A percentile compares a stretch with the other conserved stretches of the same genome.
These are phyloP conservation scores for Barbus barbus DNA, from an alignment of 2,113 vertebrate genomes.

Conservation along the genomic window DNA sequence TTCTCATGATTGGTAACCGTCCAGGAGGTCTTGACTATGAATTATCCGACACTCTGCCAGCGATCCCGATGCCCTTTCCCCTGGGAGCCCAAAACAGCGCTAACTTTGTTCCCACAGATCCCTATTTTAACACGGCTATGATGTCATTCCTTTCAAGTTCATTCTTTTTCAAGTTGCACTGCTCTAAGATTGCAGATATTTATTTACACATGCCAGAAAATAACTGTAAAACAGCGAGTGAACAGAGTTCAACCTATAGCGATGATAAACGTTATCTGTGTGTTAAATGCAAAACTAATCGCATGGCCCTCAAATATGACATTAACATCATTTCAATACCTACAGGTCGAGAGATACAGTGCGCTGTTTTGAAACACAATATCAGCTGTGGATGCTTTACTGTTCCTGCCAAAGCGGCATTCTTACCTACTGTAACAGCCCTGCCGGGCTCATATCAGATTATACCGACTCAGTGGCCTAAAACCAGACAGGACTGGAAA, in stretches of 20 bases:
- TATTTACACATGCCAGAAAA: not conserved
- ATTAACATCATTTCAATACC: conserved; percentile 11
- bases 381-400: conserved; percentile 27
- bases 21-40: conserved; percentile 9
- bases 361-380: conserved; percentile 52
- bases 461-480: conserved; percentile 33
- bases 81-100: not conserved
- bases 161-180: not conserved
- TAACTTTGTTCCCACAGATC: not conserved
- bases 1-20: not conserved
- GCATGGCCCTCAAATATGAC: not conserved
- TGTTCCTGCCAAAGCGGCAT: not conserved
- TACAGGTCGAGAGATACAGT: not conserved
- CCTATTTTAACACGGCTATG: conserved; percentile 1
- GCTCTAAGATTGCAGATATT: not conserved
- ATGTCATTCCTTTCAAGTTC: not conserved
- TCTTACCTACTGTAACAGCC: conserved; percentile 30
- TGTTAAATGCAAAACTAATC: not conserved
- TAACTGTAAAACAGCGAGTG: not conserved
- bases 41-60: not conserved
- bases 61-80: not conserved
- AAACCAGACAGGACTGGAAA: conserved; percentile 47
- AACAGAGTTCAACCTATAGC: not conserved
- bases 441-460: conserved; percentile 35
- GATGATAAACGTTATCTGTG: not conserved